Conservation (phyloP, 2,888 invertebrate species). For the Lissonota sp. region DNA sequence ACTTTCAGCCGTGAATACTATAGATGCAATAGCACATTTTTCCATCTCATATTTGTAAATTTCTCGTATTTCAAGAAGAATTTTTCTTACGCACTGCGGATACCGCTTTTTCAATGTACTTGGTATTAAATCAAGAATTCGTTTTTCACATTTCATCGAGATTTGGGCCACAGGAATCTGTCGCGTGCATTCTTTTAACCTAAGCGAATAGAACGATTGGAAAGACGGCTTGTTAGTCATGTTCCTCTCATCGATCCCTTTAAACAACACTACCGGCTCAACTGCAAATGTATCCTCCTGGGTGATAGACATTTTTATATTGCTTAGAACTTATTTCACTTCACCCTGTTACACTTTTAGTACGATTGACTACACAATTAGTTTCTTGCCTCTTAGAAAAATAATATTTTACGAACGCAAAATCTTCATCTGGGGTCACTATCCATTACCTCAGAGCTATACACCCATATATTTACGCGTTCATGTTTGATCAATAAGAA, state of each 20-base stretch:
- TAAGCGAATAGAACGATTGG: conserved; percentile 66
- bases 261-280: too few relatives aligned
- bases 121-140: conserved; percentile 75
- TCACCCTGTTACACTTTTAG: too few relatives aligned
- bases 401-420: too few relatives aligned
- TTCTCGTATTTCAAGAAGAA: conserved; percentile 74
- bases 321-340: too few relatives aligned
- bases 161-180: conserved; percentile 69
- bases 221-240: conserved; percentile 19
- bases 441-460: too few relatives aligned
- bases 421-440: too few relatives aligned
- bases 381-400: too few relatives aligned
- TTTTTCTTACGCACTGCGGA: conserved; percentile 66
- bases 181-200: conserved; percentile 66
- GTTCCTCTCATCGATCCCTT: neutral
- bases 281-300: too few relatives aligned
- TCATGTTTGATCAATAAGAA: too few relatives aligned
- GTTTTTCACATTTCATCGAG: conserved; percentile 75
- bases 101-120: conserved; percentile 68
- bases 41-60: conserved; percentile 75
- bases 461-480: too few relatives aligned
- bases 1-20: conserved; percentile 21
- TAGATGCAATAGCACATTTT: conserved; percentile 64
- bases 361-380: too few relatives aligned
- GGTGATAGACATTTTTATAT: too few relatives aligned